phyloP scores from a whole-genome alignment of 64 coral and sea anemone species.

The Montipora foliosa region DNA sequence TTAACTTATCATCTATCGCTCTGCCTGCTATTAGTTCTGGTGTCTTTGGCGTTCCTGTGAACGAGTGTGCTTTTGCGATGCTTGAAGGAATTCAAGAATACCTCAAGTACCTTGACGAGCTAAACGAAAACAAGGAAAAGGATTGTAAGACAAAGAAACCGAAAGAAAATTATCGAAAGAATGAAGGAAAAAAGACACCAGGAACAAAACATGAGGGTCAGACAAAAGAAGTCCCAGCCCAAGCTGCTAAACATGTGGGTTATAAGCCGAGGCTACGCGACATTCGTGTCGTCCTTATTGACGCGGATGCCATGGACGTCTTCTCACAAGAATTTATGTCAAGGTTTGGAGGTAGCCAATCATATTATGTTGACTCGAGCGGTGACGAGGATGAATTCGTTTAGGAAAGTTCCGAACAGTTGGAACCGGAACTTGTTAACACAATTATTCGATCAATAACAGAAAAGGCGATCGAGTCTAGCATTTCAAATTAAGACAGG shows the following conservation, averaged over 20 bases:
- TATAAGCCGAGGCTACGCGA: constrained; percentile 1
- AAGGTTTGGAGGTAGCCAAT: constrained; percentile 28
- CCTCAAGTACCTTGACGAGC: background rate
- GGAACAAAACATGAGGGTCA: background rate
- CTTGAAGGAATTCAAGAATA: constrained; percentile 75
- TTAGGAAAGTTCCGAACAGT: background rate
- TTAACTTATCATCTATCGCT: constrained; percentile 63
- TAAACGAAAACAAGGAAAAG: background rate
- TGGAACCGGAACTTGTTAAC: too few relatives aligned
- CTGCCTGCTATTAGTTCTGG: constrained; percentile 86
- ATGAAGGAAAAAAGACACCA: background rate
- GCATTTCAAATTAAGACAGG: too few relatives aligned
- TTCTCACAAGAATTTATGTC: constrained; percentile 58
- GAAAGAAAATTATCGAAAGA: background rate
- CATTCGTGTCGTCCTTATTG: constrained; percentile 80
- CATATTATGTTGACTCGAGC: too few relatives aligned
- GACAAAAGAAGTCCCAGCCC: background rate
- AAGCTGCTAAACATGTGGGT: background rate
- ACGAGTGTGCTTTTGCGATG: constrained; percentile 62
- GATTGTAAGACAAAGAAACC: background rate
- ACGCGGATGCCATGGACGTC: constrained; percentile 49
- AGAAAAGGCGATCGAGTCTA: too few relatives aligned
- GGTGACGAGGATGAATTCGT: background rate
- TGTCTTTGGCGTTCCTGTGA: constrained; percentile 75
- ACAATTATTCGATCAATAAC: too few relatives aligned